Base-by-base conservation (phyloP, 2,113 vertebrate genomes). In the Riparia riparia region DNA sequence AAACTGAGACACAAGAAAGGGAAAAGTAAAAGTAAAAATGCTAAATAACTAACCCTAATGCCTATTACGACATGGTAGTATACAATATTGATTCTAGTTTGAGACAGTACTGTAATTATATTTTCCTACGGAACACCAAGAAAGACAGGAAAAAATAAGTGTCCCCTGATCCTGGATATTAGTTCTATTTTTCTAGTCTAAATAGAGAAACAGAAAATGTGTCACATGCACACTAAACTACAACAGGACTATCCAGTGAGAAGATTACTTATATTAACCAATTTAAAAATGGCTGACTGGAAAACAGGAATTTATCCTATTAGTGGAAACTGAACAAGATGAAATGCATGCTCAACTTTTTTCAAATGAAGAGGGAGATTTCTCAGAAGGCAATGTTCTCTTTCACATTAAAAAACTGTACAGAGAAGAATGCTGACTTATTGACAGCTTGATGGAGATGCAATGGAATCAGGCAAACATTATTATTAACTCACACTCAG, bases 161-260 rank as follows among this genome's bases (percentile, higher is more conserved):
- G 26, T 37, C 76, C 22, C 16, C n/a, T 2, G 0, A 18, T 22
- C 5, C 16, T 39, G 6, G n/a, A 39, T 51, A 80, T n/a, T 50
- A 86, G 14, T 53, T 76, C 44, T 14, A 32, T 32, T 83, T 87
- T 89, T 72, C 29, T 45, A 49, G 41, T 32, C 17, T 68, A 89
- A 71, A 45, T 0, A 80, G 14, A 60, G 34, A 70, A 80, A 41
- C 4, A 80, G 34, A 72, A 80, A 77, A 72, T 14, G 7, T 50
- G 31, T 37, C 34, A 71, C 32, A 26, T 3, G 9, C 15, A 47
- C 4, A 3, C 42, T 63, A 79, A 57, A 41, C 37, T 20, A 78
- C 0, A 0, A 41, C 42, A 70, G 41, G 14, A 53, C 34, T 8
- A 47, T 42, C 29, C 5, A 1, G 53, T 42, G 19, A 54, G 37